Conservation (phyloP, 2,797 vertebrate genomes). For the Gymnoscopelus braueri region DNA sequence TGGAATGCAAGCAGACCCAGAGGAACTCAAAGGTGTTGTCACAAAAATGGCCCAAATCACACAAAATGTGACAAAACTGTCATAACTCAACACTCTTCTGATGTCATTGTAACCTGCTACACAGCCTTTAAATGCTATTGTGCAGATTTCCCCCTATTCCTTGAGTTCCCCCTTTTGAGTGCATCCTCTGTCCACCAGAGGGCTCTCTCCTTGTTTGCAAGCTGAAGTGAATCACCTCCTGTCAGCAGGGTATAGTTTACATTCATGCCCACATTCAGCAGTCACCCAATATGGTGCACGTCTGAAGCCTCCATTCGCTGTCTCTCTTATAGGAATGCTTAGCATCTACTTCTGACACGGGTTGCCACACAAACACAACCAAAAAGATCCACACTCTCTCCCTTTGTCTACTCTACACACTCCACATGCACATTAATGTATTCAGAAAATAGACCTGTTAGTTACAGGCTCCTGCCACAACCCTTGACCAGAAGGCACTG, state of each 20-base stretch:
- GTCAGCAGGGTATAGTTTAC: conserved; percentile 6
- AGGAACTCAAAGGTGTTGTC: conserved; percentile 81
- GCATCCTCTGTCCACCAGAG: conserved; percentile 49
- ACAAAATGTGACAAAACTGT: too few species aligned
- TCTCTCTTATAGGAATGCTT: conserved; percentile 20
- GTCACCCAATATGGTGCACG: conserved; percentile 9
- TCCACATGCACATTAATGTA: too few species aligned
- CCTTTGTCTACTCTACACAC: too few species aligned
- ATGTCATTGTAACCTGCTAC: too few species aligned
- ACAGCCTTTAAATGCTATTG: too few species aligned
- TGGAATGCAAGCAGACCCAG: conserved; percentile 75
- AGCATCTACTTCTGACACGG: not conserved
- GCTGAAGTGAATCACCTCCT: not conserved
- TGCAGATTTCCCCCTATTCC: not conserved
- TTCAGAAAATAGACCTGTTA: too few species aligned
- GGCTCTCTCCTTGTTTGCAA: not conserved
- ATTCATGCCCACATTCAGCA: not conserved
- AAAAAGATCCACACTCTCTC: not conserved
- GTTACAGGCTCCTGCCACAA: too few species aligned
- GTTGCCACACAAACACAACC: not conserved
- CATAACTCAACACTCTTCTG: not conserved
- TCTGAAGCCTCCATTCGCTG: conserved; percentile 1
- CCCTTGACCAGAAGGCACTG: too few species aligned
- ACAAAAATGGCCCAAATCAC: not conserved
- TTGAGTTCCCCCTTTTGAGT: not conserved